Base-by-base conservation (phyloP, 2,113 vertebrate species). In the Phalacrocorax pelagicus region DNA sequence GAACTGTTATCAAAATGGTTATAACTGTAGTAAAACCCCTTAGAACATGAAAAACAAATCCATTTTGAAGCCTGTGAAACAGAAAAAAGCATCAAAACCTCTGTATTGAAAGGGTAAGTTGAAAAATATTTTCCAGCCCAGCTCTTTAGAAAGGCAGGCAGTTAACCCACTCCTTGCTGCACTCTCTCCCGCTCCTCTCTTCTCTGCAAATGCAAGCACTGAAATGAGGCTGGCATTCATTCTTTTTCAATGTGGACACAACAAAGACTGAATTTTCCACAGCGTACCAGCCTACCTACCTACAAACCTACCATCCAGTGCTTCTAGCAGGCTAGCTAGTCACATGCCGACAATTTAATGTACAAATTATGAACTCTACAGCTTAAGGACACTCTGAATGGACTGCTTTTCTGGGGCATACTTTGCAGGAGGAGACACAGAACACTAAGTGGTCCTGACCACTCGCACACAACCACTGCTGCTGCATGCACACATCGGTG, bases 71-170 rank as follows among this genome's bases (percentile, higher is more conserved):
- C 13, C 24, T 61, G 9, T 34, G 62, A 91, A 94, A 92, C 46
- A 90, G 70, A 94, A 94, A 81, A 95, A 95, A 62, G 51, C 89
- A 92, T 80, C 73, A 87, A 94, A 96, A 51, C 9, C 44, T 87
- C 81, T 66, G 10, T 51, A 97, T 18, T 86, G 57, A 95, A 95
- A 77, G 58, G 27, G 29, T 73, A 88, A 86, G 47, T 7, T 88
- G 80, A 92, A 79, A 87, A 95, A 84, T 49, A 73, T 77, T 85
- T 95, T 88, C 63, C 58, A 92, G 71, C 12, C 22, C 32, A 79
- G 49, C 29, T 91, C 54, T 77, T 49, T 5, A 70, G 58, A 70
- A 80, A 85, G 18, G 55, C 65, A 77, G 71, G 51, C 58, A 70
- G 58, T 97, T 97, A 97, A 97, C 92, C 19, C 67, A 14, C 11